Evolutionary conservation across 2,888 invertebrate species (phyloP), one percentile per base, ranked within the genome.

Genomic region (Plagodis pulveraria): DNA sequence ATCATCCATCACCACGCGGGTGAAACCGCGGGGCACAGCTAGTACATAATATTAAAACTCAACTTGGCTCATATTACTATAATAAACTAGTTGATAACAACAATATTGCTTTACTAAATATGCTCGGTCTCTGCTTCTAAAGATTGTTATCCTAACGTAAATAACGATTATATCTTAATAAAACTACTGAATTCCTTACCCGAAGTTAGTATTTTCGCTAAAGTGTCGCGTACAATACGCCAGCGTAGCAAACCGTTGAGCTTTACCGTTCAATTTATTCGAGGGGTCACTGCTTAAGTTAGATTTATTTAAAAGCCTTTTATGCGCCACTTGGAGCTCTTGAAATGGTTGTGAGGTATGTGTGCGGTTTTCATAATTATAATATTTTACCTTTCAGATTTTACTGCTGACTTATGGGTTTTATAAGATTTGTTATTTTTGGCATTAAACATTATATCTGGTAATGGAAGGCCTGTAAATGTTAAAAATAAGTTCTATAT

Each of bases 261-360:
- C 63, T 65, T 58, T 60, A 63, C 63, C 63, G 63, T 71, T 70
- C 70, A 71, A 70, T 71, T 71, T 69, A 69, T 65, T 57, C 61
- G 58, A 72, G 75, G 59, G 77, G 77, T 74, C 75, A 77, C 70
- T 74, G 63, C 76, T 76, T 78, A 77, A 73, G 67, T 71, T 58
- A 69, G 72, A 74, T 80, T 78, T 76, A 77, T 73, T 73, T 45
- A 63, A 59, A 63, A 63, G 62, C 59, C 64, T 62, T 65, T 66
- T 61, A n/a, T n/a, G n/a, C n/a, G 55, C 58, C 48, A 49, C 65
- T 66, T 52, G 57, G 51, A 40, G 60, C 54, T 54, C 51, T 54
- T 57, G 35, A 58, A 61, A 53, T 32, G 49, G 32, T 12, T 44
- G 41, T 53, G 56, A 61, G 41, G 60, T 42, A 52, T 56, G 56